Evolutionary conservation across 2,797 vertebrate species (phyloP), one percentile per base, ranked within the genome.

Genomic region (Diplodus puntazzo): DNA sequence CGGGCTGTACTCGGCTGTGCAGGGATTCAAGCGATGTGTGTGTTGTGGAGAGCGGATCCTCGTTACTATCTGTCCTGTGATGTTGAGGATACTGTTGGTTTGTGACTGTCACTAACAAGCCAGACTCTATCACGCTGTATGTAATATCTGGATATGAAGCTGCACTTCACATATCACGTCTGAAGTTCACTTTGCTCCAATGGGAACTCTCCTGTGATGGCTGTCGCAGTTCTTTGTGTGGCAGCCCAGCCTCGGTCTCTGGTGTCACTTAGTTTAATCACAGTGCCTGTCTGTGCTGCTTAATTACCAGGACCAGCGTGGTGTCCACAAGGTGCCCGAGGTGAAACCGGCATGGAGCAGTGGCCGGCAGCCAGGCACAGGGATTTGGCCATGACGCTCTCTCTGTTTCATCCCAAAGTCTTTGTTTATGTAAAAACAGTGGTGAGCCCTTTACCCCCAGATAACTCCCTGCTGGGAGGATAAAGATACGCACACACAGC

Each of bases 391-490:
- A 0, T 63, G 76, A 75, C 62, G 62, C 76, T 80, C 81, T 79
- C 86, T 82, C 83, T 78, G 84, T 91, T 91, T 93, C 87, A 92
- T 92, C 90, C 85, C 89, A 92, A 94, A 95, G 91, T 91, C 92
- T 95, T 94, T 95, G 93, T 95, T 95, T 92, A 90, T 92, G 92
- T 92, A 90, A 92, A 93, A 94, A 94, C 92, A 93, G 86, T 89
- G 73, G 92, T 89, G 92, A 93, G 91, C 90, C 87, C 90, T 94
- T 92, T 89, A 92, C 84, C 89, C 89, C 77, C 80, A 93, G 93
- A 94, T 94, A 90, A 93, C 84, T 91, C 88, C 92, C 91, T 81
- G 83, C 87, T 88, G 91, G 83, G 86, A 71, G 92, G 92, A 92
- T 92, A 91, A 89, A 92, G 88, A 89, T 80, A 86, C 82, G 84